Base-by-base conservation (phyloP, 2,888 invertebrate genomes). In the Bellardia bayeri region DNA sequence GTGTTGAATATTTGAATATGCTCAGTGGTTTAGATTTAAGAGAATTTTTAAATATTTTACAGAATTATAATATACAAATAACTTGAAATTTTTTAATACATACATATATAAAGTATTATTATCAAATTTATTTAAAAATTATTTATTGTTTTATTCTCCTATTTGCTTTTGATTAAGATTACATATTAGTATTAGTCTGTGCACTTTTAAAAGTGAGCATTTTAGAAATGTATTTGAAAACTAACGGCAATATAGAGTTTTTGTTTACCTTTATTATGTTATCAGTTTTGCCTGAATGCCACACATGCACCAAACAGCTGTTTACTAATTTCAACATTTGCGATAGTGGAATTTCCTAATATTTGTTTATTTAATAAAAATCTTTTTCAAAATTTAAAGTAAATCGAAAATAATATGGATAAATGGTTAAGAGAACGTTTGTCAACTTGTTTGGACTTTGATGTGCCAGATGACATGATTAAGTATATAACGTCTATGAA, bases 401-500 rank as follows among this genome's bases (percentile, higher is more conserved):
- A 54, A 56, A 23, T 9, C 51, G 13, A 13, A 23, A 14, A 45
- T n/a, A 90, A 86, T 68, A 96, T 96, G 96, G 95, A 96, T 68
- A 94, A 95, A 80, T 96, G 96, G 96, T 91, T 97, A 58, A 93
- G 95, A 82, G 95, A 95, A 84, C 95, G 95, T 78, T 93, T 97
- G 82, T 95, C 96, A 8, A 94, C 94, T 83, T 95, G 97, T 85
- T 92, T 97, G 88, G 95, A 95, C 80, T 96, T 96, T 91, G 95
- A 96, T 89, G 95, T 97, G 51, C 96, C 96, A 3, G 95, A 95
- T 72, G 96, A 97, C 91, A 95, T 97, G 92, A 95, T 96, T 88
- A 94, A 95, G 51, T 97, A 96, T 90, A 95, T 98, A 51, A 91
- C 95, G 85, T 94, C 95, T 16, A 97, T 98, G 89, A 95, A 96